Percentiles rank a stretch among this genome's conserved stretches.
Conservation (phyloP, 1,140 invertebrate genomes). For the Drosophila seguyi region DNA sequence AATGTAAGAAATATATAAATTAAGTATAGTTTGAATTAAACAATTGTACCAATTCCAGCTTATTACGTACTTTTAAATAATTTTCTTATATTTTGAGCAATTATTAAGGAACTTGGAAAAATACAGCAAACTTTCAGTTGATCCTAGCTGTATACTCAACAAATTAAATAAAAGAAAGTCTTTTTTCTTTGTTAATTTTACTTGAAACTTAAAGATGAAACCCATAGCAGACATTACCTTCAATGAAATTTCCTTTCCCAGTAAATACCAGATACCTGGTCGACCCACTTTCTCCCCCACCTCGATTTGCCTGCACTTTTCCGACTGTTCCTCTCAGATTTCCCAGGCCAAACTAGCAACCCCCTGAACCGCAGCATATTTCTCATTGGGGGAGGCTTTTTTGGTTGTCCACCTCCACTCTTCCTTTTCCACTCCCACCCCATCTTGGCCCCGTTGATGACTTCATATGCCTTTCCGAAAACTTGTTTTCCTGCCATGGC, state of each 20-base stretch:
- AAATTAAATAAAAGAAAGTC: not conserved
- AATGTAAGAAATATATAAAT: too few species aligned
- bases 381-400: constrained; percentile 1
- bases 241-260: not conserved
- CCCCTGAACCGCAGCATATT: not conserved
- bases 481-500: constrained; percentile 35
- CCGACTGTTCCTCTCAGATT: not conserved
- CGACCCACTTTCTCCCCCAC: not conserved
- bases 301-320: constrained; percentile 18
- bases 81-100: not conserved
- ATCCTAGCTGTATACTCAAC: not conserved
- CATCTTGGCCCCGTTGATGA: constrained; percentile 22
- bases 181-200: not conserved
- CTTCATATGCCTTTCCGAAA: constrained; percentile 39
- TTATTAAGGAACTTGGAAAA: not conserved
- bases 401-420: not conserved
- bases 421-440: not conserved
- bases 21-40: too few species aligned
- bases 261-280: not conserved
- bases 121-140: not conserved
- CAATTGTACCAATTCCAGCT: too few species aligned
- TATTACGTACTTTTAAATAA: not conserved
- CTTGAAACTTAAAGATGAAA: not conserved
- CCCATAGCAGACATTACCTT: not conserved
- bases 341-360: not conserved